phyloP scores from a whole-genome alignment of 2,113 vertebrate genomes.

The Empidonax alnorum region DNA sequence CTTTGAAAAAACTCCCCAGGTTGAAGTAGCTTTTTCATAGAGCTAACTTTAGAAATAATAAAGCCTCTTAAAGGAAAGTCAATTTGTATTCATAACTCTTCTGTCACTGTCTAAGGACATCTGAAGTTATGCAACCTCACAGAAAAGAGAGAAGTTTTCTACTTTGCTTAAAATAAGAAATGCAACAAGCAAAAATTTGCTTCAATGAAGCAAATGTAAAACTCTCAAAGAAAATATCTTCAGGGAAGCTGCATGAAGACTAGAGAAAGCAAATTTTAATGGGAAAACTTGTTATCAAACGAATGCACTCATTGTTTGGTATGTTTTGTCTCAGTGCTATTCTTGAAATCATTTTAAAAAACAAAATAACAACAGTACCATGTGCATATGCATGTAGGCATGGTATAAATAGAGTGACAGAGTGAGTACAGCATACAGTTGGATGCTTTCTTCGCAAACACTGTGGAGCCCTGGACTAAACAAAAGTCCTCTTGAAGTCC shows the following conservation, averaged over 20 bases:
- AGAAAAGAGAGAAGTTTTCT: neutral
- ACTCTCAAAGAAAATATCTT: neutral
- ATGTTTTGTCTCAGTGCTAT: neutral
- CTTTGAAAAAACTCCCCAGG: neutral
- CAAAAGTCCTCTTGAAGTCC: neutral
- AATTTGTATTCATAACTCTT: neutral
- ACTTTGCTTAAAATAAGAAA: neutral
- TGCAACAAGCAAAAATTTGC: neutral
- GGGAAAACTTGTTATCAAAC: neutral
- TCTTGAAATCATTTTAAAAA: neutral
- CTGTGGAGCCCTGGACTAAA: neutral
- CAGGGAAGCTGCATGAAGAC: neutral
- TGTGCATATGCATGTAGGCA: neutral
- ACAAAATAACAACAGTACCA: neutral
- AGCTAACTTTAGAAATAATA: neutral
- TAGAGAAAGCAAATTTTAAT: neutral
- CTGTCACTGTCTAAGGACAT: neutral
- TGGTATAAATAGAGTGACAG: neutral
- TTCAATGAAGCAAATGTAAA: neutral
- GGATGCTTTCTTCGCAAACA: neutral
- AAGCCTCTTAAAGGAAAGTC: neutral
- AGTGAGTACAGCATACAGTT: neutral
- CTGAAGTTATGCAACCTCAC: neutral
- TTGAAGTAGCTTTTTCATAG: neutral
- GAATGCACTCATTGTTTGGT: neutral